A percentile compares a stretch with the other conserved stretches of the same genome.
Evolutionary conservation across 2,113 vertebrate species (phyloP).

Genomic region (Chaetorhynchus papuensis): DNA sequence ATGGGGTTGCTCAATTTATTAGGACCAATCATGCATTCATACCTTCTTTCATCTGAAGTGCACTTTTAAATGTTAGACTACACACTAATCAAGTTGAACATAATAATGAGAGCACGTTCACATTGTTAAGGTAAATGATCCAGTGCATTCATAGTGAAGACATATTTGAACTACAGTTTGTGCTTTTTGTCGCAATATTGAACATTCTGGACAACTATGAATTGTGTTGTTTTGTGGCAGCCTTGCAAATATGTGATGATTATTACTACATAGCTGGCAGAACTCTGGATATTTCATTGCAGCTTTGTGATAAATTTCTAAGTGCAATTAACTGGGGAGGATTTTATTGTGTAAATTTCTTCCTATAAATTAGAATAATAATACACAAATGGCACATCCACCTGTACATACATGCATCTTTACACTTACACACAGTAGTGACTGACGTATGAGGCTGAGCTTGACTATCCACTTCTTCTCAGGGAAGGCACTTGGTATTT

Average conservation of each 20-base stretch:
- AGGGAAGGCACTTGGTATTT: neutral
- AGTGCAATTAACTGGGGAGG: neutral
- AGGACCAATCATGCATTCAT: slow-evolving; percentile 79
- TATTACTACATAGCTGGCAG: neutral
- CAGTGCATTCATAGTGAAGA: slow-evolving; percentile 70
- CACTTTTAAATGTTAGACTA: slow-evolving; percentile 79
- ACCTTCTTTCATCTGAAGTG: slow-evolving; percentile 74
- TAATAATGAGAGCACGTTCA: slow-evolving; percentile 77
- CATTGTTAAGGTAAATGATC: slow-evolving; percentile 81
- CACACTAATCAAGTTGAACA: slow-evolving; percentile 78
- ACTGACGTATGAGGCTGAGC: neutral
- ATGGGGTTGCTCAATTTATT: slow-evolving; percentile 74
- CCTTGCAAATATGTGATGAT: slow-evolving; percentile 14
- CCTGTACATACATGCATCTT: neutral
- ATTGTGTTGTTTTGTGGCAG: slow-evolving; percentile 22
- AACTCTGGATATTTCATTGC: neutral
- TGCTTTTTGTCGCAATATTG: slow-evolving; percentile 65
- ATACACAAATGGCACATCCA: neutral
- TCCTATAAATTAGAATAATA: neutral
- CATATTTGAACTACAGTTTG: slow-evolving; percentile 73
- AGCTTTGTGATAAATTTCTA: neutral
- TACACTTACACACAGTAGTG: neutral
- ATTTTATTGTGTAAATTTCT: slow-evolving; percentile 15
- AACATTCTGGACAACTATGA: slow-evolving; percentile 51
- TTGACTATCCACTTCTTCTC: neutral